Conservation (phyloP, 1,140 invertebrate genomes). For the Halotydeus destructor region DNA sequence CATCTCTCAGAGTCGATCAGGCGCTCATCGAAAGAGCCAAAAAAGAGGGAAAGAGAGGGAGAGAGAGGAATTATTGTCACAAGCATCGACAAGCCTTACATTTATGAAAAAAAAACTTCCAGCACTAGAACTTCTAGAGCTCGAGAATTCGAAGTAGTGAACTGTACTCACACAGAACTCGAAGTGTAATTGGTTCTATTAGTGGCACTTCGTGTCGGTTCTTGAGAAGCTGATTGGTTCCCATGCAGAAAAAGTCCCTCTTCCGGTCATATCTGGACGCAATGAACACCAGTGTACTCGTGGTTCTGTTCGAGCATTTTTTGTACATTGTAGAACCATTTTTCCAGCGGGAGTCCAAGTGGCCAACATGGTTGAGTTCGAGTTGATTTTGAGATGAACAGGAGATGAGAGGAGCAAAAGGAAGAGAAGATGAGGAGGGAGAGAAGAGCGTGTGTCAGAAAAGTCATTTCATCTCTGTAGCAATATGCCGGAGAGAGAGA, state of each 20-base stretch:
- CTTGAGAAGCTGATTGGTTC: slow-evolving; percentile 18
- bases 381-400: background rate
- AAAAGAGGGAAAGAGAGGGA: too few relatives aligned
- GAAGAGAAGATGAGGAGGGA: too few relatives aligned
- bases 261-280: slow-evolving; percentile 18
- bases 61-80: too few relatives aligned
- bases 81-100: too few relatives aligned
- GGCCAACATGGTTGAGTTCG: background rate
- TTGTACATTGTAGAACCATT: background rate
- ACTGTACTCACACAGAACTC: slow-evolving; percentile 19
- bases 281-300: slow-evolving; percentile 17
- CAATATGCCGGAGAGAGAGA: too few relatives aligned
- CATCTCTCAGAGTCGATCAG: too few relatives aligned
- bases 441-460: too few relatives aligned
- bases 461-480: too few relatives aligned
- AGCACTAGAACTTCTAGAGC: background rate
- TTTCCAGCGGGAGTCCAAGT: background rate
- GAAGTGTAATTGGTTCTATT: slow-evolving; percentile 15
- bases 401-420: too few relatives aligned
- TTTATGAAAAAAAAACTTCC: background rate
- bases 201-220: slow-evolving; percentile 18
- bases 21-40: too few relatives aligned
- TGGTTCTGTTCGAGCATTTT: slow-evolving; percentile 3
- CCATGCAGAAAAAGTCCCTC: slow-evolving; percentile 19
- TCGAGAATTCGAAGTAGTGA: background rate